These are phyloP conservation scores for Chrysodeixis includens DNA, from an alignment of 2,888 invertebrate genomes.

Conservation along the genomic window DNA sequence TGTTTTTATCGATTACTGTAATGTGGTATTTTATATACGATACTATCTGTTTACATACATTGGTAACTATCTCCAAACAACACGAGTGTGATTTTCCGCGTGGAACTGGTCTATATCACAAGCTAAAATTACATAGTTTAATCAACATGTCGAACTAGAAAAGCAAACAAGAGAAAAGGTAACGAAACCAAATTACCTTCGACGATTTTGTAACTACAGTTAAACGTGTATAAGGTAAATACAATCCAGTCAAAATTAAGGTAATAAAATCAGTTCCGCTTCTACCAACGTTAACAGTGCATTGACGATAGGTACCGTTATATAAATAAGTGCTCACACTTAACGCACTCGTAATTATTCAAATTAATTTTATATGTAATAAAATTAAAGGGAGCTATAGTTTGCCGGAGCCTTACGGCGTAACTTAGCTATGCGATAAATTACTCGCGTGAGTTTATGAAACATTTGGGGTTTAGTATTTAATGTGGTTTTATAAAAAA, in stretches of 20 bases:
- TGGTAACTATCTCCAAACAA: too few species aligned
- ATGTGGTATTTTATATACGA: too few species aligned
- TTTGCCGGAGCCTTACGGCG: constrained; percentile 29
- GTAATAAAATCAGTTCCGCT: constrained; percentile 67
- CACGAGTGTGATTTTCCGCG: neutral
- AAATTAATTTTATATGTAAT: constrained; percentile 62
- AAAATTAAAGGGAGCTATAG: constrained; percentile 56
- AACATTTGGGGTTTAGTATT: constrained; percentile 11
- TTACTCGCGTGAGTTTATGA: constrained; percentile 28
- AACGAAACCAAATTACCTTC: neutral
- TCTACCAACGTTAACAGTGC: constrained; percentile 57
- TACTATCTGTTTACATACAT: too few species aligned
- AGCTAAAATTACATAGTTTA: neutral
- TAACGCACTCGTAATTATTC: constrained; percentile 62
- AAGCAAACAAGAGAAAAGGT: neutral
- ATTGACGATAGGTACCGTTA: constrained; percentile 56
- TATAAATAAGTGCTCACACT: constrained; percentile 59
- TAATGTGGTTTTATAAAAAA: neutral
- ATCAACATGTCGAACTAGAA: constrained; percentile 14
- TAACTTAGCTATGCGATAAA: constrained; percentile 35
- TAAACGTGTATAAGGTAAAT: constrained; percentile 22
- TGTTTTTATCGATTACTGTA: too few species aligned
- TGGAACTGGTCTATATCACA: neutral
- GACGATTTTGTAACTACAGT: neutral
- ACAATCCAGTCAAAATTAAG: constrained; percentile 56